Evolutionary conservation across 23 tunicate genomes (phyloP), one percentile per base, ranked within the genome.

Genomic region (Trididemnum clinides): DNA sequence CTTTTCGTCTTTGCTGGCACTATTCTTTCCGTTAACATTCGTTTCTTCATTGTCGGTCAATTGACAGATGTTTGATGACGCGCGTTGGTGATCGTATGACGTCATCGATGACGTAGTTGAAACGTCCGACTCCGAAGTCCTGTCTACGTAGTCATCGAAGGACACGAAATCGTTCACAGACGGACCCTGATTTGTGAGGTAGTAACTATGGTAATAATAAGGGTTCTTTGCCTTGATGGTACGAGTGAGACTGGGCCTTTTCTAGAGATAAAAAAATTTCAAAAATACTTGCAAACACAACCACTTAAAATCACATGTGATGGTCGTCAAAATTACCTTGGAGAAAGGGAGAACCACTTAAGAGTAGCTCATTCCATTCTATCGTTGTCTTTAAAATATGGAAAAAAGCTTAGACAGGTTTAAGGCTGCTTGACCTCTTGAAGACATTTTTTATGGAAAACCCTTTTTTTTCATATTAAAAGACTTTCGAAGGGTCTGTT

Each of bases 181-280:
- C 2, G 83, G 83, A 3, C 21, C 51, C 51, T 19, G 34, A 4
- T 20, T 30, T 19, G 84, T 1, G 63, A 92, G 81, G 83, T 87
- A 77, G 27, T 82, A 64, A n/a, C 83, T 82, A 59, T 92, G 97
- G 39, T 92, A 92, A 66, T 87, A 84, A 64, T 74, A 87, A 3
- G 97, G 97, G 34, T 92, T 91, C 44, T 72, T 77, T 0, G 66
- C 50, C 78, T 64, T 82, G 10, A 66, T 71, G 64, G 69, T 87
- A 44, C 83, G 71, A 35, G 82, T 83, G 1, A 78, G 88, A 34
- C 97, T 92, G 25, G 97, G 97, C 3, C 87, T 87, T 63, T 87
- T 92, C 97, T 92, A 37, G n/a, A 74, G 22, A 78, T 6, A 28
- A 77, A 62, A 39, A 39, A 38, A 38, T 10, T 76, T 20, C 23